These are phyloP conservation scores for Furcifer pardalis DNA, from an alignment of 2,797 vertebrate genomes.

Conservation along the genomic window DNA sequence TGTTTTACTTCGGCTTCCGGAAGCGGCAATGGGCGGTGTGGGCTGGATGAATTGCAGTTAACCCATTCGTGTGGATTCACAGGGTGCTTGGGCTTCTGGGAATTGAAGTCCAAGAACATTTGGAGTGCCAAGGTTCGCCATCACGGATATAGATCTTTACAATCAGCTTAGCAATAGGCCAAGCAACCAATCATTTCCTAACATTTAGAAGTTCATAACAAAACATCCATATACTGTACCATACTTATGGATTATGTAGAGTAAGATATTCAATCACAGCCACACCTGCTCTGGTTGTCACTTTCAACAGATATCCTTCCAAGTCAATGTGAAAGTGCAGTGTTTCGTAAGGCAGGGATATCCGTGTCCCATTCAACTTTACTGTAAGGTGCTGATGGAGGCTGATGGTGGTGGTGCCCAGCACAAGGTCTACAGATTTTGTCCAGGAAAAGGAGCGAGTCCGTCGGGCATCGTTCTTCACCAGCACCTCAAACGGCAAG, in stretches of 20 bases:
- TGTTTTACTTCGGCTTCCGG: too few species aligned
- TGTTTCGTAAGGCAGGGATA: slow-evolving; percentile 90
- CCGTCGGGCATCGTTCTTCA: slow-evolving; percentile 93
- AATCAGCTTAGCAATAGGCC: background rate
- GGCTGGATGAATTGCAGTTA: too few species aligned
- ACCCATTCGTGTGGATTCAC: too few species aligned
- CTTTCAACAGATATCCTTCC: slow-evolving; percentile 96
- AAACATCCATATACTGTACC: background rate
- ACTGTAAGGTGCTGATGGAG: slow-evolving; percentile 96
- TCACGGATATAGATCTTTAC: too few species aligned
- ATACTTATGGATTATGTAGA: background rate
- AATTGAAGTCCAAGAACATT: too few species aligned
- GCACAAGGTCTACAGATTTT: slow-evolving; percentile 91
- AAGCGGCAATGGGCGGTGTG: too few species aligned
- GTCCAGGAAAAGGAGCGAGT: slow-evolving; percentile 98
- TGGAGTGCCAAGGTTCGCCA: too few species aligned
- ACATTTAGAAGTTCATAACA: background rate
- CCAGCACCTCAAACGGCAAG: slow-evolving; percentile 91
- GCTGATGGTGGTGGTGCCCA: slow-evolving; percentile 83
- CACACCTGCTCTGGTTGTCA: slow-evolving; percentile 92
- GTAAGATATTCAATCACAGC: background rate
- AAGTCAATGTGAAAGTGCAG: slow-evolving; percentile 90
- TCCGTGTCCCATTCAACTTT: slow-evolving; percentile 90
- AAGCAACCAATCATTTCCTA: background rate
- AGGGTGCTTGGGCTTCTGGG: too few species aligned